Evolutionary conservation across 2,888 invertebrate species (phyloP).

Genomic region (Trissoscelio sp.): DNA sequence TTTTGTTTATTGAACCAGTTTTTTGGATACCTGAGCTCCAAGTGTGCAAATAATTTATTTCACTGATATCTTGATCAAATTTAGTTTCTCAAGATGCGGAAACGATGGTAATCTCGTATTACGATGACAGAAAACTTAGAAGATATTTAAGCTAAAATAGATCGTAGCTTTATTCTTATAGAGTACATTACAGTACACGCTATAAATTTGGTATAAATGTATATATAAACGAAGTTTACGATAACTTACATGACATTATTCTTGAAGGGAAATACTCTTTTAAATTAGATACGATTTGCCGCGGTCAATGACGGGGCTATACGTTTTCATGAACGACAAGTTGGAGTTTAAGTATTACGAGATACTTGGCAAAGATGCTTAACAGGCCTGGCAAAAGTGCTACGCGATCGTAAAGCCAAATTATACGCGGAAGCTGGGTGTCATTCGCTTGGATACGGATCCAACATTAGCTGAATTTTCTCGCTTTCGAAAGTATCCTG

Average conservation of each 20-base stretch:
- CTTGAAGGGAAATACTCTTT: constrained; percentile 68
- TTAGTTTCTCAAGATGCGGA: constrained; percentile 28
- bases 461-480: constrained; percentile 22
- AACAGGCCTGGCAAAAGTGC: constrained; percentile 62
- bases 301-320: constrained; percentile 67
- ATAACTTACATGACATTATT: constrained; percentile 64
- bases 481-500: background rate
- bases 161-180: constrained; percentile 60
- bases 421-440: constrained; percentile 24
- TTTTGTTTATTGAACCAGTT: no score
- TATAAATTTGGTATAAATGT: background rate
- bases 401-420: constrained; percentile 56
- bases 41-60: constrained; percentile 27
- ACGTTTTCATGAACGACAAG: constrained; percentile 60
- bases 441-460: constrained; percentile 25
- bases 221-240: constrained; percentile 55
- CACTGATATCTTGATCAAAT: constrained; percentile 38
- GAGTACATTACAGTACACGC: constrained; percentile 16
- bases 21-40: constrained; percentile 6
- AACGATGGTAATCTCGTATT: constrained; percentile 47
- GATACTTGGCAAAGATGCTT: constrained; percentile 67
- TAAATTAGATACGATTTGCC: constrained; percentile 74
- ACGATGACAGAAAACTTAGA: constrained; percentile 56
- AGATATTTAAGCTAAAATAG: constrained; percentile 60
- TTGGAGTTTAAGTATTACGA: constrained; percentile 63